phyloP scores from a whole-genome alignment of 2,888 invertebrate species.

The Eumacrocentrus americanus region DNA sequence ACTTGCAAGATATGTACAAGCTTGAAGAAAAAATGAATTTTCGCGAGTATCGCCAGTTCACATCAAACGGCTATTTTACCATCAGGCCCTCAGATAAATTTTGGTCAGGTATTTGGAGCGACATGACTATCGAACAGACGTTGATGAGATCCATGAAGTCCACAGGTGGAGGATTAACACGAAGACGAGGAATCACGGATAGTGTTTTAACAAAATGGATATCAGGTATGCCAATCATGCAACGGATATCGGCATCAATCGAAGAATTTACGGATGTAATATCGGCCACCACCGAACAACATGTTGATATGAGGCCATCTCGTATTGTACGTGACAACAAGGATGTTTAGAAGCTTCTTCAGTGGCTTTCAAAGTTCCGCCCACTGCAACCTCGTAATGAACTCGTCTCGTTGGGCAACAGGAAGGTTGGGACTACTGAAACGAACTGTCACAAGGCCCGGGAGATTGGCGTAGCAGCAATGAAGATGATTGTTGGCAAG shows the following conservation, averaged over 20 bases:
- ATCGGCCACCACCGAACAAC: conserved; percentile 41
- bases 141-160: conserved; percentile 47
- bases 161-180: conserved; percentile 40
- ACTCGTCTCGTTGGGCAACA: too few species aligned
- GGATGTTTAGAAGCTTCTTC: conserved; percentile 21
- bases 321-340: conserved; percentile 28
- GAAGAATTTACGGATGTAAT: conserved; percentile 38
- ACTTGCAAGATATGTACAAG: conserved; percentile 54
- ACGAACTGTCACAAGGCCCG: too few species aligned
- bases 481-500: too few species aligned
- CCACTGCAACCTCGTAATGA: too few species aligned
- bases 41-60: conserved; percentile 39
- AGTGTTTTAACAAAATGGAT: conserved; percentile 40
- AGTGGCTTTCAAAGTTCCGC: conserved; percentile 23
- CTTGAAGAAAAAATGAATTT: conserved; percentile 40
- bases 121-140: conserved; percentile 50
- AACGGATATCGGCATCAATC: conserved; percentile 35
- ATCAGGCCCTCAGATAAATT: conserved; percentile 42
- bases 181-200: conserved; percentile 37
- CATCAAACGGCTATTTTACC: conserved; percentile 42
- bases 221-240: conserved; percentile 34
- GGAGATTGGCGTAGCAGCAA: too few species aligned
- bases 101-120: conserved; percentile 41
- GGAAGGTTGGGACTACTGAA: too few species aligned
- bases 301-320: conserved; percentile 40